phyloP scores from a whole-genome alignment of 2,888 invertebrate genomes.

The Epiblema foenella region DNA sequence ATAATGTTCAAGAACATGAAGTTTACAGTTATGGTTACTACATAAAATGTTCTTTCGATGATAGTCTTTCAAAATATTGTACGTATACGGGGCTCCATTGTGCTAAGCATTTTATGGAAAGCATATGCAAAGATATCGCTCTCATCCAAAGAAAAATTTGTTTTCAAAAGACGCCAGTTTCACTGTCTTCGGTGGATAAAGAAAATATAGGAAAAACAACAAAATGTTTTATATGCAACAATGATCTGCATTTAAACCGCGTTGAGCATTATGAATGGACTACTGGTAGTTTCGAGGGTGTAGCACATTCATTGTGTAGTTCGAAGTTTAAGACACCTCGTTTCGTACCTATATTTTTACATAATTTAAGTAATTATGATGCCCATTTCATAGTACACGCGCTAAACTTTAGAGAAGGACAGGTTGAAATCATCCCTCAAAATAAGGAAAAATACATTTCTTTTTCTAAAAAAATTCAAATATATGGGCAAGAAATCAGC shows the following conservation, averaged over 20 bases:
- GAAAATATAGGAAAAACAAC: not conserved
- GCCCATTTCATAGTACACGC: conserved; percentile 5
- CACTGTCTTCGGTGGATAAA: not conserved
- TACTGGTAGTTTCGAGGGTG: conserved; percentile 14
- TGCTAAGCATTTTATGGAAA: no score
- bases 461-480: conserved; percentile 2
- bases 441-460: conserved; percentile 44
- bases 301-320: conserved; percentile 7
- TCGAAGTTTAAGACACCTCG: not conserved
- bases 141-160: not conserved
- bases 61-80: not conserved
- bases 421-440: not conserved
- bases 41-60: conserved; percentile 13
- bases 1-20: conserved; percentile 48
- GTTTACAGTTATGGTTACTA: conserved; percentile 6
- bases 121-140: no score
- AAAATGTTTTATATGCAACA: conserved; percentile 20
- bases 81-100: not conserved
- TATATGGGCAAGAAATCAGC: not conserved
- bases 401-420: not conserved
- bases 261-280: conserved; percentile 11
- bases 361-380: conserved; percentile 14
- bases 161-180: conserved; percentile 6
- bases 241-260: not conserved
- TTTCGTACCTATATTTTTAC: conserved; percentile 7